These are phyloP conservation scores for Mesoclemmys tuberculata DNA, from an alignment of 2,113 vertebrate genomes.

Conservation along the genomic window DNA sequence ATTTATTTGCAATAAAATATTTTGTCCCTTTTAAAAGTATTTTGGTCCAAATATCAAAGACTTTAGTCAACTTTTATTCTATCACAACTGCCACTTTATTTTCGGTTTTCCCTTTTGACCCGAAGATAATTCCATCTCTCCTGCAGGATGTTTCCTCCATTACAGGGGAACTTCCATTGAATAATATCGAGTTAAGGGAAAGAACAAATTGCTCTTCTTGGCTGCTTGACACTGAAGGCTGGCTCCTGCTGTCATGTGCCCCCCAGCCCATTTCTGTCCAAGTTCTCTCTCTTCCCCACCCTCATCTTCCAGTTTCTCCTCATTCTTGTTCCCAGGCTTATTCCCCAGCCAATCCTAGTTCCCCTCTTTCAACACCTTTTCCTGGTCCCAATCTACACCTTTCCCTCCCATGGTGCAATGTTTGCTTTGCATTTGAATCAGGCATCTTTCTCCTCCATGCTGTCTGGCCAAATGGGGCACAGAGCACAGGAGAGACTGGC, in stretches of 20 bases:
- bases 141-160: too few relatives aligned
- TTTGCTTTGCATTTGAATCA: not conserved
- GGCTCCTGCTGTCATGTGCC: not conserved
- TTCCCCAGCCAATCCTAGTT: not conserved
- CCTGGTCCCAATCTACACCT: not conserved
- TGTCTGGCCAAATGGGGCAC: not conserved
- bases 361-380: not conserved
- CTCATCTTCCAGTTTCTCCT: not conserved
- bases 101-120: too few relatives aligned
- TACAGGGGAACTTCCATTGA: too few relatives aligned
- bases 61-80: too few relatives aligned
- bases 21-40: not conserved
- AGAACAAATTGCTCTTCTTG: too few relatives aligned
- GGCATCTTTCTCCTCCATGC: too few relatives aligned
- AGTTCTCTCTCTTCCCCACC: not conserved
- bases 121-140: too few relatives aligned
- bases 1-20: accelerated
- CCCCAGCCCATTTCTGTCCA: not conserved
- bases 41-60: too few relatives aligned
- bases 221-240: not conserved
- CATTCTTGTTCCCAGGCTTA: not conserved
- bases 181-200: too few relatives aligned
- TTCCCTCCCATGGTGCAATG: not conserved
- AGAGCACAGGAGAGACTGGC: not conserved
- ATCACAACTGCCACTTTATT: too few relatives aligned